A percentile compares a stretch with the other conserved stretches of the same genome.
These are phyloP conservation scores for Adoxophyes honmai DNA, from an alignment of 1,140 invertebrate genomes.

Conservation along the genomic window DNA sequence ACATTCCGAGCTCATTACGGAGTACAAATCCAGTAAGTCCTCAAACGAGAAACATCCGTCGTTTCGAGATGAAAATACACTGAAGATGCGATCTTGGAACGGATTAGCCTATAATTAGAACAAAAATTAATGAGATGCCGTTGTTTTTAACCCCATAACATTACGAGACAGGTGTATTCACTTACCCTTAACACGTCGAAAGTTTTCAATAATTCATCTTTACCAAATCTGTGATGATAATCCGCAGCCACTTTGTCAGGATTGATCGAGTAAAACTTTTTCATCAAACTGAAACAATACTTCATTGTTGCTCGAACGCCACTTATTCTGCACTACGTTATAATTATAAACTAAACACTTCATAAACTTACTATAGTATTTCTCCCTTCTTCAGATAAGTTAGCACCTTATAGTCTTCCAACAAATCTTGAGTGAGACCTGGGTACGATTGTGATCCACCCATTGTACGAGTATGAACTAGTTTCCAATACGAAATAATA, in stretches of 20 bases:
- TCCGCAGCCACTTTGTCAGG: slow-evolving; percentile 59
- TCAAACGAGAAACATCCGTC: slow-evolving; percentile 84
- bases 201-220: slow-evolving; percentile 68
- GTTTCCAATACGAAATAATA: background rate
- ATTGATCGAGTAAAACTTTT: slow-evolving; percentile 73
- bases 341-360: background rate
- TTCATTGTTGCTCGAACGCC: background rate
- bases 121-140: no score
- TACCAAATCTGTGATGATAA: slow-evolving; percentile 70
- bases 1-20: slow-evolving; percentile 84
- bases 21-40: slow-evolving; percentile 86
- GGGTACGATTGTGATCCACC: slow-evolving; percentile 61
- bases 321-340: background rate
- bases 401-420: slow-evolving; percentile 77
- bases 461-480: slow-evolving; percentile 49
- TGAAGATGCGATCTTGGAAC: slow-evolving; percentile 82
- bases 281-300: slow-evolving; percentile 71
- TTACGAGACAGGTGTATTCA: slow-evolving; percentile 15
- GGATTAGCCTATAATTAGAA: slow-evolving; percentile 81
- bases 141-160: no score
- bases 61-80: slow-evolving; percentile 84
- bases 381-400: slow-evolving; percentile 79
- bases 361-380: slow-evolving; percentile 76
- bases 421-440: slow-evolving; percentile 72
- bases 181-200: slow-evolving; percentile 77